Conservation (phyloP, 2,113 vertebrate genomes). For the Chinchilla lanigera region DNA sequence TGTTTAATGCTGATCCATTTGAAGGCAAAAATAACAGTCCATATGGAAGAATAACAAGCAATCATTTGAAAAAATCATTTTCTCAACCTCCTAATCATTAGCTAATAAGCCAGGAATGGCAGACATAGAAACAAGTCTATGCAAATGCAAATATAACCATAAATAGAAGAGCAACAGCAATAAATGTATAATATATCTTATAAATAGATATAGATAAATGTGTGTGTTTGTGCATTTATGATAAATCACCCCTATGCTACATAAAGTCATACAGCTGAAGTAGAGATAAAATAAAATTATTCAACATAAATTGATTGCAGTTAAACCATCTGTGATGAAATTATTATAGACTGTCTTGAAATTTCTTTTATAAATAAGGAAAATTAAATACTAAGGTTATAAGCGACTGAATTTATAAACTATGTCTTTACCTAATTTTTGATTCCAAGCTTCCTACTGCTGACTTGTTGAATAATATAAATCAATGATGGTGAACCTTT, state of each 20-base stretch:
- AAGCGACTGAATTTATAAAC: not conserved
- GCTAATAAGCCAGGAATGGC: not conserved
- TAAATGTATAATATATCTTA: not conserved
- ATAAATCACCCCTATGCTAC: not conserved
- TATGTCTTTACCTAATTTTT: not conserved
- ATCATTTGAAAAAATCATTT: not conserved
- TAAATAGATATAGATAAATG: not conserved
- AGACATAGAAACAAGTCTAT: not conserved
- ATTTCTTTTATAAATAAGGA: conserved; percentile 13
- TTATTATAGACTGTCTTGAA: conserved; percentile 1
- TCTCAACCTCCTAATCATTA: conserved; percentile 18
- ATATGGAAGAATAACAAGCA: not conserved
- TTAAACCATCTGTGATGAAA: conserved; percentile 45
- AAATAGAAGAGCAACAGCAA: not conserved
- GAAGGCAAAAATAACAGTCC: not conserved
- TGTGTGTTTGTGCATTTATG: not conserved
- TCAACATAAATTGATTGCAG: not conserved
- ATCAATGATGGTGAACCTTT: not conserved
- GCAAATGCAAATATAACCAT: not conserved
- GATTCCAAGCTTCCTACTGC: not conserved
- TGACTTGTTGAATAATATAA: not conserved
- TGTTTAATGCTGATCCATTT: not conserved
- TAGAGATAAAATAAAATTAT: conserved; percentile 5
- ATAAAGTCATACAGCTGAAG: not conserved
- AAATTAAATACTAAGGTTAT: not conserved